phyloP scores from a whole-genome alignment of 2,113 vertebrate genomes.

The Aldabrachelys gigantea region DNA sequence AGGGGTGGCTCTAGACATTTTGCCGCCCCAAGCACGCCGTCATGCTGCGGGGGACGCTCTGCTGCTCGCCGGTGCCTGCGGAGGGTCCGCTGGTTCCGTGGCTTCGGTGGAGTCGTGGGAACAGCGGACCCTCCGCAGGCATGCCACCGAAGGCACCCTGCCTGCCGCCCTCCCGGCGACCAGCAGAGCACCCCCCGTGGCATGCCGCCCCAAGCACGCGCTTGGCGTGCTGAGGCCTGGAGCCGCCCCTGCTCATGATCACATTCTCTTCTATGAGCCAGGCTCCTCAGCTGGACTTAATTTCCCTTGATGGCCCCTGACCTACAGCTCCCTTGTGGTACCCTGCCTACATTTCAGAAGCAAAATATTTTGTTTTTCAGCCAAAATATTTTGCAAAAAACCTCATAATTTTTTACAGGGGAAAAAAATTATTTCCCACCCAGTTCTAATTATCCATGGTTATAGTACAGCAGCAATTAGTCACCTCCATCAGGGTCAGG shows the following conservation, averaged over 20 bases:
- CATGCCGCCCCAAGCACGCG: too few relatives aligned
- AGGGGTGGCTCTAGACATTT: neutral
- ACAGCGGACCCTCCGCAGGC: too few relatives aligned
- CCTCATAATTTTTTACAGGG: neutral
- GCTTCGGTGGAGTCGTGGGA: too few relatives aligned
- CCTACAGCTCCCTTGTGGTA: neutral
- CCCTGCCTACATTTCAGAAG: slow-evolving; percentile 35
- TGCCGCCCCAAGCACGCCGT: too few relatives aligned
- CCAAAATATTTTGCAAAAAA: slow-evolving; percentile 10
- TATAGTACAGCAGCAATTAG: neutral
- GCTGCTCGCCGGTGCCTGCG: too few relatives aligned
- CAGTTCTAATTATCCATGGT: slow-evolving; percentile 30
- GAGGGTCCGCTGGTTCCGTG: too few relatives aligned
- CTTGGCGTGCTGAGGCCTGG: too few relatives aligned
- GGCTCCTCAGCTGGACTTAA: neutral
- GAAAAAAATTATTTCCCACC: neutral
- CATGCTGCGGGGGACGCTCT: too few relatives aligned
- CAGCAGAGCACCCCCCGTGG: too few relatives aligned
- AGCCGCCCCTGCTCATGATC: neutral
- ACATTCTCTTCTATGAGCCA: rapidly evolving
- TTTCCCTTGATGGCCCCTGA: neutral
- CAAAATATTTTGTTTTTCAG: neutral
- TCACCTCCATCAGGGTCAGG: neutral
- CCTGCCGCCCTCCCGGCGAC: too few relatives aligned
- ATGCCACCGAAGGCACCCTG: too few relatives aligned